These are phyloP conservation scores for Cygnus buccinator DNA, from an alignment of 2,113 vertebrate genomes.

Conservation along the genomic window DNA sequence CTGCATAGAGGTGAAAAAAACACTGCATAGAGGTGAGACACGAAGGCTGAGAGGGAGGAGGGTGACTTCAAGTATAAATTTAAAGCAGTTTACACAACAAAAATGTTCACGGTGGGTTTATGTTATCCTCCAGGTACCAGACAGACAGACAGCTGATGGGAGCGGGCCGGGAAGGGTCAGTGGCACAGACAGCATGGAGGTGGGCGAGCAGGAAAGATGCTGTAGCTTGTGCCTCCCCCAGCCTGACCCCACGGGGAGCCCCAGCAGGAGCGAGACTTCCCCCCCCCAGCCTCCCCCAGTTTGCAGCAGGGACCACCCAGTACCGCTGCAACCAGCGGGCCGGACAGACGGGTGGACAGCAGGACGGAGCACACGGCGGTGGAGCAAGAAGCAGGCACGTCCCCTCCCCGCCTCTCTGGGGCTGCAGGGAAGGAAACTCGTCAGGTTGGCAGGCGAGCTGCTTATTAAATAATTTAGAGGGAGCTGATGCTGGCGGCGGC, in stretches of 20 bases:
- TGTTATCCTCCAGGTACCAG: rapidly evolving
- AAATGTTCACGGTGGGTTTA: neutral
- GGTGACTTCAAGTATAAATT: neutral
- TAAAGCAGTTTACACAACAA: neutral
- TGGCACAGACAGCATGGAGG: neutral
- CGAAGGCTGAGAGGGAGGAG: neutral
- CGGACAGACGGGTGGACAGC: rapidly evolving
- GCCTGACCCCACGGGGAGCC: neutral
- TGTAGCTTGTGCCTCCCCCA: neutral
- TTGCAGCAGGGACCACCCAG: too few relatives aligned
- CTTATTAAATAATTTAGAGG: neutral
- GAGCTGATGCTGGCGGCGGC: neutral
- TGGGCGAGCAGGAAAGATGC: neutral
- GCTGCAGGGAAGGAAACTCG: neutral
- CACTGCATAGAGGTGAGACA: rapidly evolving
- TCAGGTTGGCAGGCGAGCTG: neutral
- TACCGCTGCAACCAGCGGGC: neutral
- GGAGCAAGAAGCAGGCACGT: neutral
- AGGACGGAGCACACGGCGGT: rapidly evolving
- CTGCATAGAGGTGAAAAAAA: neutral
- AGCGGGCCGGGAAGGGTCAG: neutral
- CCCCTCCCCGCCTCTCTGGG: neutral
- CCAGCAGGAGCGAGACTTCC: neutral
- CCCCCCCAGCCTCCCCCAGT: too few relatives aligned
- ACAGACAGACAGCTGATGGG: neutral